Conservation (phyloP, 2,888 invertebrate genomes). For the Rhingia rostrata region DNA sequence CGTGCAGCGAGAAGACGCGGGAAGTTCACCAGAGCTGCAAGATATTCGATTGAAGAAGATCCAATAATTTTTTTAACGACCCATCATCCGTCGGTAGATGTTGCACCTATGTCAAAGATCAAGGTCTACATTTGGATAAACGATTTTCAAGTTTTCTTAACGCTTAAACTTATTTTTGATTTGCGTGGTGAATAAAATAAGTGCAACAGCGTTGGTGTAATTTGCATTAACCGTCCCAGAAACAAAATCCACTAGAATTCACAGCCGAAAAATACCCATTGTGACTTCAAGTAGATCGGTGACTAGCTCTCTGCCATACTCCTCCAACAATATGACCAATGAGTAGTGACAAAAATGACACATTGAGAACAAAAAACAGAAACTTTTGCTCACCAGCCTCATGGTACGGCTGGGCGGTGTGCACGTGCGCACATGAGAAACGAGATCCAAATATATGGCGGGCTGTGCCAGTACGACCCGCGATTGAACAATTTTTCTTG, state of each 20-base stretch:
- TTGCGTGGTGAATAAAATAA: constrained; percentile 94
- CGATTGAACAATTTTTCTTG: too few relatives aligned
- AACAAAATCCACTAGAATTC: constrained; percentile 94
- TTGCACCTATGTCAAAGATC: constrained; percentile 83
- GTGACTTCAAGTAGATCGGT: constrained; percentile 89
- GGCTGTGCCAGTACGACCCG: too few relatives aligned
- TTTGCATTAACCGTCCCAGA: constrained; percentile 95
- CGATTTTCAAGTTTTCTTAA: constrained; percentile 88
- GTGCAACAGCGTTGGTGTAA: constrained; percentile 94
- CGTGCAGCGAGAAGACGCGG: too few relatives aligned
- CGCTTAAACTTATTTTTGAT: constrained; percentile 91
- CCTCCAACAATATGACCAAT: constrained; percentile 90
- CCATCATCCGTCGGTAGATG: too few relatives aligned
- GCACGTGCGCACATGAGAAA: too few relatives aligned
- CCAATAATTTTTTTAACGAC: too few relatives aligned
- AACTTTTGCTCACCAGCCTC: too few relatives aligned
- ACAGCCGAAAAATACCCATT: constrained; percentile 92
- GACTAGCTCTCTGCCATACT: constrained; percentile 87
- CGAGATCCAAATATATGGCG: too few relatives aligned
- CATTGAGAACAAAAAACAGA: too few relatives aligned
- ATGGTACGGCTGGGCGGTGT: too few relatives aligned
- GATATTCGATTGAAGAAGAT: too few relatives aligned
- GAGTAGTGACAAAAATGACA: constrained; percentile 94
- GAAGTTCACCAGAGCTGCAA: too few relatives aligned
- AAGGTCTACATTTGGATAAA: constrained; percentile 91